These are phyloP conservation scores for Syrrhaptes paradoxus DNA, from an alignment of 2,113 vertebrate species.

Conservation along the genomic window DNA sequence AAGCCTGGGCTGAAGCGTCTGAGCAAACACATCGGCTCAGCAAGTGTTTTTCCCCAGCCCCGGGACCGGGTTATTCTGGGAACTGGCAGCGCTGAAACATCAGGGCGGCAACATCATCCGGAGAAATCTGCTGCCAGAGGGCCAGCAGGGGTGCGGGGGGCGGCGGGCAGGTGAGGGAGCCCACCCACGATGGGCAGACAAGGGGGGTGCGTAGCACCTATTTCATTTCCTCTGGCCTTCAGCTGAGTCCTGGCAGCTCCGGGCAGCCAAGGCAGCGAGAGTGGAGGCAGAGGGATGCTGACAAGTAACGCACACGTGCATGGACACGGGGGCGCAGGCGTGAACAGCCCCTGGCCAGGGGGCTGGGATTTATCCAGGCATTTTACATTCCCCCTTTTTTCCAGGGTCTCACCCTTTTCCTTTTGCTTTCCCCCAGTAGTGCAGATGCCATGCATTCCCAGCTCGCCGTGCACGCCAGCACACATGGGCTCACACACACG, in stretches of 20 bases:
- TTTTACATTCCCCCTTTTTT: neutral
- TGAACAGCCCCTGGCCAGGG: neutral
- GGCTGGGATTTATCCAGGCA: neutral
- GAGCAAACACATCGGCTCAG: conserved; percentile 19
- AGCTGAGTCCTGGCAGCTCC: neutral
- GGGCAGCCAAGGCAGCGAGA: neutral
- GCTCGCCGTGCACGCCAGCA: rapidly evolving
- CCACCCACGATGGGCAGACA: neutral
- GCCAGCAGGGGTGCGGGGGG: neutral
- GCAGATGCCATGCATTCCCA: neutral
- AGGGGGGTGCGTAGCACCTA: neutral
- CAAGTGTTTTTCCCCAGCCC: neutral
- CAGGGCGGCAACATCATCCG: neutral
- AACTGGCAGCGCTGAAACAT: neutral
- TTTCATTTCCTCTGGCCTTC: conserved; percentile 19
- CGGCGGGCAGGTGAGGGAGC: neutral
- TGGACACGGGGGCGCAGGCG: rapidly evolving
- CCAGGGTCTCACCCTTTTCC: neutral
- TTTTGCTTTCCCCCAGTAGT: neutral
- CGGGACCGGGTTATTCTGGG: neutral
- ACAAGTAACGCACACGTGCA: neutral
- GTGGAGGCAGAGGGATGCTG: neutral
- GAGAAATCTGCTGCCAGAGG: neutral
- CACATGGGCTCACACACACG: rapidly evolving
- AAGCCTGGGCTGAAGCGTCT: conserved; percentile 35